phyloP scores from a whole-genome alignment of 2,888 invertebrate species.

The Pachymerium ferrugineum region DNA sequence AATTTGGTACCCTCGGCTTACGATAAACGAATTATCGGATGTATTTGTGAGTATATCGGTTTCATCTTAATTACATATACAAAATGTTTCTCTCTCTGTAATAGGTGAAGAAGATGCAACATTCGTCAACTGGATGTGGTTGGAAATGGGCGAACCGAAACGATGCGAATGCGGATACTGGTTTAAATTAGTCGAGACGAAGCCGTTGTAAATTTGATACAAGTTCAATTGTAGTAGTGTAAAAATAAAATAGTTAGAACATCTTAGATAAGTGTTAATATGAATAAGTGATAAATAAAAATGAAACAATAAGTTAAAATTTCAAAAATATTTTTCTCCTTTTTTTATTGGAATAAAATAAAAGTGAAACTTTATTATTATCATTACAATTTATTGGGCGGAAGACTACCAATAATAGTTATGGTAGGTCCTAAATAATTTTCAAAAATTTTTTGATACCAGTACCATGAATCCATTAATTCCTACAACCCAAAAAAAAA shows the following conservation, averaged over 20 bases:
- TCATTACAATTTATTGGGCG: background rate
- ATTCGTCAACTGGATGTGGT: conserved; percentile 88
- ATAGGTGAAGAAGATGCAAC: conserved; percentile 81
- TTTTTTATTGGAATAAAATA: background rate
- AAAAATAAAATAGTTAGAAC: too few species aligned
- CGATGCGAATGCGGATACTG: conserved; percentile 95
- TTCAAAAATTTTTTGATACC: too few species aligned
- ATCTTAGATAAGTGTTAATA: too few species aligned
- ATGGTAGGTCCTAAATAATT: background rate
- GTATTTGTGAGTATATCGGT: conserved; percentile 81
- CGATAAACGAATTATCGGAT: conserved; percentile 84
- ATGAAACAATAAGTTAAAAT: background rate
- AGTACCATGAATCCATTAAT: too few species aligned
- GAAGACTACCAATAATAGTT: background rate
- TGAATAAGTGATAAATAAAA: too few species aligned
- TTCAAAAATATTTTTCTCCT: background rate
- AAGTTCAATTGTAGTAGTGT: too few species aligned
- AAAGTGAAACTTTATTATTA: background rate
- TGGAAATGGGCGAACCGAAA: conserved; percentile 80
- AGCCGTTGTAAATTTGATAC: conserved; percentile 38
- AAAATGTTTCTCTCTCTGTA: background rate
- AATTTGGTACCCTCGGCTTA: conserved; percentile 86
- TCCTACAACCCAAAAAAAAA: background rate
- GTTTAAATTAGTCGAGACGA: conserved; percentile 74
- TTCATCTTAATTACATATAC: too few species aligned